Evolutionary conservation across 2,113 vertebrate genomes (phyloP), one percentile per base, ranked within the genome.

Genomic region (Coracopsis vasa): DNA sequence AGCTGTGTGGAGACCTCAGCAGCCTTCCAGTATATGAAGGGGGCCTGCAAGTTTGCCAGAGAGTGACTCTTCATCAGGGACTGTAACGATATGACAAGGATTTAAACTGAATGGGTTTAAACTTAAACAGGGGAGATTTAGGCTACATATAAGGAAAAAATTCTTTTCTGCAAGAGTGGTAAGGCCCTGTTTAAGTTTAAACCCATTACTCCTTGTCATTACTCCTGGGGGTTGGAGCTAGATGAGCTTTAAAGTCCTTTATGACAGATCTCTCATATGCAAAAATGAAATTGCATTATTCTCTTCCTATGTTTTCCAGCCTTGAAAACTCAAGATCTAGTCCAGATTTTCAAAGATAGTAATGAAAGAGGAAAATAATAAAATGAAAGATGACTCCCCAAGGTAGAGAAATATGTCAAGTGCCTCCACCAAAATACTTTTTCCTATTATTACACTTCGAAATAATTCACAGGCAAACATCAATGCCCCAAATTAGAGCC

Each of bases 401-500:
- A 19, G 41, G 16, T 61, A 11, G 11, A 83, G 10, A 64, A 82
- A 17, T 2, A 8, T 0, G 1, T 50, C 16, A 24, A 44, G 21
- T 35, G 14, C 17, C 6, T 73, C 13, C 28, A 56, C 10, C 0
- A 1, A 70, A 7, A 35, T 42, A 37, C 4, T 48, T 28, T 71
- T 93, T 5, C 10, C 4, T 18, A 3, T 27, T 25, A 18, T 54
- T 24, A 5, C 10, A 6, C n/a, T 53, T 35, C 8, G 14, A 91
- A 79, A 42, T 50, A 35, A 45, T 42, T 51, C 42, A 17, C 11
- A 9, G 6, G 16, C 1, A 1, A 60, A 77, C 23, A n/a, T 2
- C 42, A n/a, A 4, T 9, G 4, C 2, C 27, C 6, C 4, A 39
- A 72, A 73, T 14, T 8, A 65, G 48, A 5, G 8, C 0, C 4